A percentile compares a stretch with the other conserved stretches of the same genome.
Conservation (phyloP, 2,888 invertebrate species). For the Coelinius sp. region DNA sequence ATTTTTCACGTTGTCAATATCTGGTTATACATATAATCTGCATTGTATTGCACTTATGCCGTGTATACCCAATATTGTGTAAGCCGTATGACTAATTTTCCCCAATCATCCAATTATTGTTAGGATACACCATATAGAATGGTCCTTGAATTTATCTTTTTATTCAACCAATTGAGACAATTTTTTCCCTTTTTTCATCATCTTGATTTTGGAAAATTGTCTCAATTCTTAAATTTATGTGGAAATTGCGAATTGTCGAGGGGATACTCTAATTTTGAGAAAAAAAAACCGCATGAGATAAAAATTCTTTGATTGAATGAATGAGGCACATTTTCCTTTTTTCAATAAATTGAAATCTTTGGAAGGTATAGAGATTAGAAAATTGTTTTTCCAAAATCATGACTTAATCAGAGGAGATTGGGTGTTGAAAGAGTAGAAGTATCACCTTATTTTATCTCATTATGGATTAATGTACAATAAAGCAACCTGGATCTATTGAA, state of each 20-base stretch:
- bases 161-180: slow-evolving; percentile 42
- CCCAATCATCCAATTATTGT: slow-evolving; percentile 39
- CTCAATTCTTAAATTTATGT: neutral
- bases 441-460: neutral
- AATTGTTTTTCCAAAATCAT: too few species aligned
- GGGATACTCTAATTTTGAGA: neutral
- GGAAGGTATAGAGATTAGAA: too few species aligned
- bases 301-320: neutral
- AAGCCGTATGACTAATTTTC: slow-evolving; percentile 45
- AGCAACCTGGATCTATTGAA: neutral
- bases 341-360: too few species aligned
- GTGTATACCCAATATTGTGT: slow-evolving; percentile 42
- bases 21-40: slow-evolving; percentile 40
- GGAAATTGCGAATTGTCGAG: slow-evolving; percentile 37
- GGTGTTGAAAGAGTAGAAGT: neutral
- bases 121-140: slow-evolving; percentile 48
- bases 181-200: slow-evolving; percentile 43
- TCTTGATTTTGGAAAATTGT: slow-evolving; percentile 17
- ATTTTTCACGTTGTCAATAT: slow-evolving; percentile 42
- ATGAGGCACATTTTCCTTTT: neutral
- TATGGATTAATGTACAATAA: neutral
- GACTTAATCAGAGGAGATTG: too few species aligned
- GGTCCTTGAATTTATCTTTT: slow-evolving; percentile 18
- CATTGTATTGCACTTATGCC: slow-evolving; percentile 47
- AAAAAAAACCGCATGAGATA: slow-evolving; percentile 23